Base-by-base conservation (phyloP, 2,113 vertebrate genomes). In the Panthera uncia region DNA sequence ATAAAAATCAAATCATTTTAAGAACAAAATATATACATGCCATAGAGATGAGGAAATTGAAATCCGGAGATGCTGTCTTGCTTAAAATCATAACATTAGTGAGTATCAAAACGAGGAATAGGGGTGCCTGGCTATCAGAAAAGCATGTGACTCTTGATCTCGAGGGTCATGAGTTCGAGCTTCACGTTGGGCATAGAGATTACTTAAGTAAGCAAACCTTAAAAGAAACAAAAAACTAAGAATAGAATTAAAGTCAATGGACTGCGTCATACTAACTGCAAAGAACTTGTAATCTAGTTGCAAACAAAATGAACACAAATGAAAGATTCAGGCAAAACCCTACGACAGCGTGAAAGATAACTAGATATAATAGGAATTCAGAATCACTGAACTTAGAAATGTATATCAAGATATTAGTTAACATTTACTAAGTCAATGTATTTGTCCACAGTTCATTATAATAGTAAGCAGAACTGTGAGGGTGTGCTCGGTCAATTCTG, bases 351-450 rank as follows among this genome's bases (percentile, higher is more conserved):
- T 79, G 25, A 87, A 95, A 79, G 63, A 73, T 50, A 33, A 41
- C 14, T 12, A 74, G 18, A 7, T 73, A 55, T 79, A 87, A 84
- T 61, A 74, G 21, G 13, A 86, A 82, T 68, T 82, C n/a, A 76
- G 38, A 89, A 29, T 50, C 48, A 92, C 29, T 81, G 50, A 69
- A 90, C 3, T 92, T 90, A 74, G 0, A 63, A 55, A 55, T 41
- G 1, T 31, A 10, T 61, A 84, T 92, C 1, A 41, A 31, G 57
- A 50, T 55, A 79, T 87, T 95, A 29, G 5, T 83, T 83, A 65
- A 19, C 5, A 96, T 73, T 89, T 97, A 55, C 9, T 52, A 88
- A 91, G 71, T 96, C 81, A 84, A 81, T 74, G 4, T 91, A 5
- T 50, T 80, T 95, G 19, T 41, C 50, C 9, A 41, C 19, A 66